Conservation (phyloP, 2,113 vertebrate genomes). For the Melanotaenia duboulayi region DNA sequence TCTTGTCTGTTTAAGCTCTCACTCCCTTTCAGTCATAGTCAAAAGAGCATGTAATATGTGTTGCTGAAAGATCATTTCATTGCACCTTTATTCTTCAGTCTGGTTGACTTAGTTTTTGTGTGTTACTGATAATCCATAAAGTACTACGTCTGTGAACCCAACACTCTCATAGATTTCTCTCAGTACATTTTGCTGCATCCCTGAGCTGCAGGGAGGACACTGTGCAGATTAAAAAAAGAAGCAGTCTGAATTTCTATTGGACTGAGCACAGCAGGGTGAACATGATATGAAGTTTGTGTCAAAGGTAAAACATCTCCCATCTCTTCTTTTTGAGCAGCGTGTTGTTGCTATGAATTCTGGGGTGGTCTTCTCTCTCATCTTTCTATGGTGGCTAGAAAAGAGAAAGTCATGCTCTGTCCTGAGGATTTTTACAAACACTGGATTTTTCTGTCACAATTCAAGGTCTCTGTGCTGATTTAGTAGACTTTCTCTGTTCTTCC, state of each 20-base stretch:
- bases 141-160: constrained; percentile 9
- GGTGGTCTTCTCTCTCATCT: constrained; percentile 32
- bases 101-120: neutral
- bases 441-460: constrained; percentile 39
- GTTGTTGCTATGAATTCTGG: constrained; percentile 29
- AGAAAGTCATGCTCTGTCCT: constrained; percentile 27
- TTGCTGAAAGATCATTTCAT: neutral
- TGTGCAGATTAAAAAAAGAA: constrained; percentile 40
- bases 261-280: constrained; percentile 51
- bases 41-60: neutral
- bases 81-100: neutral
- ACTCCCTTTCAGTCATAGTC: neutral
- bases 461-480: constrained; percentile 41
- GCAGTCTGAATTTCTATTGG: constrained; percentile 49
- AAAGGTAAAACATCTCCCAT: constrained; percentile 36
- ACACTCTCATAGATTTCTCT: constrained; percentile 4
- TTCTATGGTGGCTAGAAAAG: constrained; percentile 14
- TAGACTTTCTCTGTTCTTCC: constrained; percentile 47
- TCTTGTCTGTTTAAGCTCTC: neutral
- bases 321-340: constrained; percentile 11
- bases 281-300: constrained; percentile 48
- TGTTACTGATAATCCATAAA: constrained; percentile 12
- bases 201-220: constrained; percentile 48
- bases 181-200: constrained; percentile 27
- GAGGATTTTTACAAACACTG: constrained; percentile 30